Base-by-base conservation (phyloP, 2,113 vertebrate species). In the Strix uralensis region DNA sequence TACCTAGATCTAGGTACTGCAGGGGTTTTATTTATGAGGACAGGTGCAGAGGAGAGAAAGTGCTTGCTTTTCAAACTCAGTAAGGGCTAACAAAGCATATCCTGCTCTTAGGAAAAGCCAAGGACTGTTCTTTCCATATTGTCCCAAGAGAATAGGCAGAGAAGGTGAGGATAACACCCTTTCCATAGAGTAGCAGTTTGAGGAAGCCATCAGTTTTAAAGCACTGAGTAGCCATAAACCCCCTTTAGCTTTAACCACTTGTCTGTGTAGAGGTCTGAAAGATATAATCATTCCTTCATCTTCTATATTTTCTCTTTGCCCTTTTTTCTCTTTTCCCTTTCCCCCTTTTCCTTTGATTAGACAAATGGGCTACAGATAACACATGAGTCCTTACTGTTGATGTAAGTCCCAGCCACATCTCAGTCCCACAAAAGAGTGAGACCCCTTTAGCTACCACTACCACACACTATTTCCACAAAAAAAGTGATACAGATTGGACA, bases 401-500 rank as follows among this genome's bases (percentile, higher is more conserved):
- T 69, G 4, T 58, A 71, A 89, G 10, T 5, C 12, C 29, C 36
- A 78, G 13, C 1, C 15, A 40, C 21, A 34, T 49, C 19, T 72
- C 23, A 61, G 32, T 30, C 14, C 63, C 51, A 61, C 63, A 81
- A 22, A 80, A 65, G 13, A 75, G 8, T 6, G 19, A 74, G 38
- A 91, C 4, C 2, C 30, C 13, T 67, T 73, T 46, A 74, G 7
- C 25, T 55, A 29, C 8, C 12, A 8, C 5, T 8, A 44, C 19
- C 10, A 44, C 40, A 67, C 23, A 44, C 2, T 25, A 47, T 30
- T 81, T 67, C 38, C 22, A 49, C 10, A 3, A 38, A 44, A 34
- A 17, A 49, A 7, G 2, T 38, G 4, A 8, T 19, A 42, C 9
- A 5, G 1, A 23, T 8, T 52, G 52, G 14, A 29, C 3, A 15